Conservation (phyloP, 2,888 invertebrate genomes). For the Sylvicola cinctus region DNA sequence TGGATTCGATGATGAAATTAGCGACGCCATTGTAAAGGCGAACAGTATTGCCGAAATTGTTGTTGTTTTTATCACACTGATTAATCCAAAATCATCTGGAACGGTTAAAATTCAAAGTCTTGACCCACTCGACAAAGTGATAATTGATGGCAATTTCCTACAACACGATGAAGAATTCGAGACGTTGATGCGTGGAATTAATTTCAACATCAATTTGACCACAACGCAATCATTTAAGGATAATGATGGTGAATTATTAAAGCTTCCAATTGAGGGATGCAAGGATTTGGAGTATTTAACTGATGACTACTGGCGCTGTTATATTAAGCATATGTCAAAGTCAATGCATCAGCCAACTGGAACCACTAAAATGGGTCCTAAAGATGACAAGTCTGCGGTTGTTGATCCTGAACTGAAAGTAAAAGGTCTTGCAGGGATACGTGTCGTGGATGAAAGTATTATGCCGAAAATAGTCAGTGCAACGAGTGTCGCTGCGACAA, state of each 20-base stretch:
- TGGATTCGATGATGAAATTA: conserved; percentile 17
- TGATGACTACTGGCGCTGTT: conserved; percentile 34
- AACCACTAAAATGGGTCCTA: conserved; percentile 44
- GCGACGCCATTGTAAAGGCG: conserved; percentile 13
- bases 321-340: conserved; percentile 29
- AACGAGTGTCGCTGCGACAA: conserved; percentile 37
- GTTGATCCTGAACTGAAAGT: conserved; percentile 30
- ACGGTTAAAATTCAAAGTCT: conserved; percentile 29
- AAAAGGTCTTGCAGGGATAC: conserved; percentile 29
- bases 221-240: conserved; percentile 23
- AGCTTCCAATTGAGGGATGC: conserved; percentile 12
- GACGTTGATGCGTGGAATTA: conserved; percentile 25
- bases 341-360: conserved; percentile 47
- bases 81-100: conserved; percentile 33
- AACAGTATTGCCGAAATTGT: conserved; percentile 20
- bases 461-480: conserved; percentile 41
- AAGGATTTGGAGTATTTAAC: conserved; percentile 13
- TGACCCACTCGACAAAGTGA: conserved; percentile 35
- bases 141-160: conserved; percentile 42
- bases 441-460: conserved; percentile 43
- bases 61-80: conserved; percentile 21
- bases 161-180: conserved; percentile 30
- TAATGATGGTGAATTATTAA: conserved; percentile 18
- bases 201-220: conserved; percentile 21
- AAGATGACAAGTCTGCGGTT: conserved; percentile 25